Percentiles rank a stretch among this genome's conserved stretches.
These are phyloP conservation scores for Mormyrus lacerda DNA, from an alignment of 2,113 vertebrate genomes.

Conservation along the genomic window DNA sequence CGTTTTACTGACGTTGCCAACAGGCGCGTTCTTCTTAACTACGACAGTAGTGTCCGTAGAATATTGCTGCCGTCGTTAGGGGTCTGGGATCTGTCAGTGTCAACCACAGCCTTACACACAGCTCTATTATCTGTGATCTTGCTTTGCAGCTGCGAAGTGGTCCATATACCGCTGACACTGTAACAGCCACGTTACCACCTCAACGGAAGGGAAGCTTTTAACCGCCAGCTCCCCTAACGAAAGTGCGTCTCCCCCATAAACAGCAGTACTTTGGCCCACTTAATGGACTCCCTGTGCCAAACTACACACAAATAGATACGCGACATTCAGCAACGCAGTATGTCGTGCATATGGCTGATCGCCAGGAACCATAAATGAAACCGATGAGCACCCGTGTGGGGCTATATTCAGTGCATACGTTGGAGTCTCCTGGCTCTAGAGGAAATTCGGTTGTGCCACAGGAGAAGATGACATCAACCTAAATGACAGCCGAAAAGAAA, in stretches of 20 bases:
- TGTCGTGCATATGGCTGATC: background rate
- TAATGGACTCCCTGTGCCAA: background rate
- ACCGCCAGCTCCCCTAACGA: background rate
- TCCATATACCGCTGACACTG: background rate
- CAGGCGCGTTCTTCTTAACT: background rate
- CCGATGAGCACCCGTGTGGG: background rate
- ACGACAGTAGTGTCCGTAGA: background rate
- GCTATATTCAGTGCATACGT: background rate
- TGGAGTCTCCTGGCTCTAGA: background rate
- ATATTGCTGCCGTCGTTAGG: background rate
- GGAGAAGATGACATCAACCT: background rate
- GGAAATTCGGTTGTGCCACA: background rate
- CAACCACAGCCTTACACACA: background rate
- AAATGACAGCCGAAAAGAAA: background rate
- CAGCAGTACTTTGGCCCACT: background rate
- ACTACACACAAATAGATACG: background rate
- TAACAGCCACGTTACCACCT: background rate
- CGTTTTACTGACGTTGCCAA: background rate
- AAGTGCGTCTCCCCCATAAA: background rate
- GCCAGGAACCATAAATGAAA: background rate
- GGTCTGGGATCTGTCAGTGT: background rate
- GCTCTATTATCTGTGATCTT: background rate
- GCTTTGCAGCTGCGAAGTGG: background rate
- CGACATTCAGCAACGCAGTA: background rate
- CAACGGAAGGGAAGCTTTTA: background rate